These are phyloP conservation scores for Oenanthe melanoleuca DNA, from an alignment of 2,113 vertebrate species.

Conservation along the genomic window DNA sequence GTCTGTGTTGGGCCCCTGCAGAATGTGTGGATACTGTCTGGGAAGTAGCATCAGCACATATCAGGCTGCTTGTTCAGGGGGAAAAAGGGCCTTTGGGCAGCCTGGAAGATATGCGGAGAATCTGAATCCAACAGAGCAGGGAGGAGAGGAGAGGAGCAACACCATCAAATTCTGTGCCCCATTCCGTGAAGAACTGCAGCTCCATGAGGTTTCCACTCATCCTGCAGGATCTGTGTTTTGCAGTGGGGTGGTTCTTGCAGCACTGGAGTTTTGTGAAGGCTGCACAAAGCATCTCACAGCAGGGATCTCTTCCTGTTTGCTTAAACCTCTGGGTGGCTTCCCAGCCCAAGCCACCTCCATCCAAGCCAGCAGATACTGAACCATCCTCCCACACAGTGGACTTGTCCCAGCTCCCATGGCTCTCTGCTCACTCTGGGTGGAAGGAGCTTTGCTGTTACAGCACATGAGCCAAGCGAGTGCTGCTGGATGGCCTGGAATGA, in stretches of 20 bases:
- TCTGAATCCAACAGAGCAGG: not conserved
- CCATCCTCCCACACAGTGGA: accelerated
- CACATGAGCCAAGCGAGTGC: not conserved
- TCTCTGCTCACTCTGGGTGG: not conserved
- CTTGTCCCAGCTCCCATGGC: not conserved
- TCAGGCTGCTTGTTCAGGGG: not conserved
- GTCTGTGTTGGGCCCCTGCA: not conserved
- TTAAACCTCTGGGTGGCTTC: not conserved
- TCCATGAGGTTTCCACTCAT: not conserved
- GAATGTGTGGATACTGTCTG: not conserved
- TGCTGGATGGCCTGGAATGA: not conserved
- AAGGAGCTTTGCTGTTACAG: not conserved
- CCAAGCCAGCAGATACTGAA: not conserved
- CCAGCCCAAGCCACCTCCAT: not conserved
- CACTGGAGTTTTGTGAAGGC: not conserved
- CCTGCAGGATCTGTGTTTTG: not conserved
- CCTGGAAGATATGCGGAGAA: not conserved
- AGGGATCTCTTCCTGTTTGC: not conserved
- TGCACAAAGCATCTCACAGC: not conserved
- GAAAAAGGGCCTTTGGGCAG: not conserved
- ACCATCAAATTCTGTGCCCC: too few relatives aligned
- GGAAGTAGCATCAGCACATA: not conserved
- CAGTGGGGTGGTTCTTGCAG: not conserved
- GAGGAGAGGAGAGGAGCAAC: not conserved
- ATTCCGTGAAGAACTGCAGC: not conserved